Conservation (phyloP, 2,888 invertebrate species). For the Drosophila affinis region DNA sequence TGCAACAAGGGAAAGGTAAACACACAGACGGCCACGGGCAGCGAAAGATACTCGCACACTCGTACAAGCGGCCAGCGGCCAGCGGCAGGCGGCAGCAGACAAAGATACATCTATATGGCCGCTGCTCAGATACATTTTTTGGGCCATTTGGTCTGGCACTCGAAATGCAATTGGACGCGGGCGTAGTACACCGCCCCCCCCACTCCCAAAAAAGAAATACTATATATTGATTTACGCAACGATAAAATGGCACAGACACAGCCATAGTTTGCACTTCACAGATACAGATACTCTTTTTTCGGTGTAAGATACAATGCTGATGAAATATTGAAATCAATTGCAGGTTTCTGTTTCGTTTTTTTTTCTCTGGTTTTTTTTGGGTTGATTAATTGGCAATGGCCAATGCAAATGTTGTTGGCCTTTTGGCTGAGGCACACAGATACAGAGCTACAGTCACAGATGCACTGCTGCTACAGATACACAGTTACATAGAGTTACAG, state of each 20-base stretch:
- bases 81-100: neutral
- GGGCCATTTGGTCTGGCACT: conserved; percentile 24
- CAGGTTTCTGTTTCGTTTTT: conserved; percentile 38
- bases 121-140: conserved; percentile 30
- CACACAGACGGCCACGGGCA: conserved; percentile 12
- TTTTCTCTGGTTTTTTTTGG: conserved; percentile 6
- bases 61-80: neutral
- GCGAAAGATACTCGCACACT: neutral
- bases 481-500: conserved; percentile 9
- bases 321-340: conserved; percentile 71
- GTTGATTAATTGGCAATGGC: conserved; percentile 76
- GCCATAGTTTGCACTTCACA: neutral
- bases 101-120: conserved; percentile 42
- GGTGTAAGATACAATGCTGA: conserved; percentile 43
- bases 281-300: conserved; percentile 17
- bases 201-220: neutral
- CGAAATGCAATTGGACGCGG: conserved; percentile 44
- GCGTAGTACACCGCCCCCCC: conserved; percentile 8
- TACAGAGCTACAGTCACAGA: conserved; percentile 13
- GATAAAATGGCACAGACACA: conserved; percentile 43
- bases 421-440: conserved; percentile 43
- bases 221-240: conserved; percentile 64
- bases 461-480: conserved; percentile 18
- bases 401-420: conserved; percentile 70
- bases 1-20: conserved; percentile 66